Evolutionary conservation across 1,140 invertebrate species (phyloP).

Genomic region (Drosophila santomea): DNA sequence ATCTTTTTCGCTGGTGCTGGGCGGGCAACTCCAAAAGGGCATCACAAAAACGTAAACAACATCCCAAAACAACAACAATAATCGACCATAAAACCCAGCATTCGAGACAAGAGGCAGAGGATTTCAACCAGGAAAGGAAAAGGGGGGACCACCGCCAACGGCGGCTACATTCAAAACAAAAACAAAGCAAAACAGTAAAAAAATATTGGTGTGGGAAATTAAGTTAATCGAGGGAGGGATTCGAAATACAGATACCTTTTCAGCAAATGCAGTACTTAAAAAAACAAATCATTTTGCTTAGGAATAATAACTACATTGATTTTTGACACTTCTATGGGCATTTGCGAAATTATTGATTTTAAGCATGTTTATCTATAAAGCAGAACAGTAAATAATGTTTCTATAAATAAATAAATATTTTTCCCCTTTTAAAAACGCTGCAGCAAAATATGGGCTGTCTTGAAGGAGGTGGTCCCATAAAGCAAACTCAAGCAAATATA

Average conservation of each 20-base stretch:
- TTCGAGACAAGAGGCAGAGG: conserved; percentile 11
- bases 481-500: conserved; percentile 10
- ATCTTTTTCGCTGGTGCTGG: conserved; percentile 18
- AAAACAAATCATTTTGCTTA: too few species aligned
- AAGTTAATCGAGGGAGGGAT: neutral
- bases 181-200: conserved; percentile 50
- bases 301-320: too few species aligned
- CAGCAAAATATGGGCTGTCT: conserved; percentile 51
- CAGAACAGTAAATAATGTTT: too few species aligned
- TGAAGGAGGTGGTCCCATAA: conserved; percentile 40
- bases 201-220: conserved; percentile 8
- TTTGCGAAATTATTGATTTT: too few species aligned
- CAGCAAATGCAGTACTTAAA: neutral
- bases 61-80: conserved; percentile 31
- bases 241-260: conserved; percentile 7
- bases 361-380: too few species aligned
- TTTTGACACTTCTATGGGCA: too few species aligned
- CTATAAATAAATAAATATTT: neutral
- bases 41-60: conserved; percentile 73
- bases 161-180: conserved; percentile 64
- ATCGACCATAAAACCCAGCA: conserved; percentile 26
- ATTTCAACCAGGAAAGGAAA: conserved; percentile 7
- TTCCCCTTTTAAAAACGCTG: neutral
- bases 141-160: conserved; percentile 52
- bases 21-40: conserved; percentile 66